Evolutionary conservation across 2,797 vertebrate species (phyloP), one percentile per base, ranked within the genome.

Genomic region (Pseudomugil tenellus): DNA sequence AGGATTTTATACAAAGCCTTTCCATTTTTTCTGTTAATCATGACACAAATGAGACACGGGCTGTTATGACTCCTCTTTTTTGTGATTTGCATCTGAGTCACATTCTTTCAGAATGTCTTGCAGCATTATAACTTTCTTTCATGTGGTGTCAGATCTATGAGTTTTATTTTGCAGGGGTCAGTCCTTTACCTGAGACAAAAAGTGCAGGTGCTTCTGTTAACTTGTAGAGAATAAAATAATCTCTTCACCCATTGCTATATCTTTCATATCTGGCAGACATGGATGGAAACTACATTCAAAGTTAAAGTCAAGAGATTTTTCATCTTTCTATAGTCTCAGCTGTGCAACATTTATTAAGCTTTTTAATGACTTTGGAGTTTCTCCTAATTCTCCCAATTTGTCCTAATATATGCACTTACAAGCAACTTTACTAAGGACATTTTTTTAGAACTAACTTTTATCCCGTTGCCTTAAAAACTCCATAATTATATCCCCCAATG

Each of bases 61-160:
- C 41, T 66, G 68, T 58, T 74, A 77, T 73, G 71, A 79, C 57
- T 75, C 26, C 31, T 57, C 31, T 31, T 73, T 19, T 13, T 17
- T 54, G 41, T 48, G 58, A 51, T 77, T 68, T 76, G 35, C 58
- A 53, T 72, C 25, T 80, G 70, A 77, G 63, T 60, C 65, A 76
- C 54, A 4, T 16, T 67, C 11, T 54, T 61, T 34, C 54, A 59
- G 25, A 69, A 59, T 49, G 19, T 67, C 64, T 35, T 3, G 0
- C 39, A 52, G 19, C 1, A 34, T 41, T 61, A 10, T 69, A 59
- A 76, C 67, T 81, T 70, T 48, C 37, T 70, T 43, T 61, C 13
- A 29, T 68, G 39, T 54, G 31, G 4, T n/a, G 19, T 62, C 32
- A 56, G 12, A 51, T 53, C 55, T 39, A 28, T 58, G 19, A 43